A percentile compares a stretch with the other conserved stretches of the same genome.
Evolutionary conservation across 2,888 invertebrate genomes (phyloP).

Genomic region (Hedychridium roseum): DNA sequence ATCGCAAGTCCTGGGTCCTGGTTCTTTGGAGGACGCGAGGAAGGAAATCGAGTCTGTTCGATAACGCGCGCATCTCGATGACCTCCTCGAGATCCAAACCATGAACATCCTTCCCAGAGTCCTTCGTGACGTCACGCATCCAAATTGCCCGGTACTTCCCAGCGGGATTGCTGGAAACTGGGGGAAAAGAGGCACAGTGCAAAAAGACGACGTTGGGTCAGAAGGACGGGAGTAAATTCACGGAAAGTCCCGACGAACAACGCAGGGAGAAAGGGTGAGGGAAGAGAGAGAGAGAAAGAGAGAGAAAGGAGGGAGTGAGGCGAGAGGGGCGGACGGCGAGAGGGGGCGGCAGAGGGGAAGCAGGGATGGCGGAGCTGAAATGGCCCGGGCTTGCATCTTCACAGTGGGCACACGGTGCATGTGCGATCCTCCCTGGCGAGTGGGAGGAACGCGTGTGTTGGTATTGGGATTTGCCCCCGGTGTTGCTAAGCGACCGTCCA

Average conservation of each 20-base stretch:
- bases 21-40: too few relatives aligned
- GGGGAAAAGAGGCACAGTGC: neutral
- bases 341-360: slow-evolving; percentile 18
- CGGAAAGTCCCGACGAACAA: too few relatives aligned
- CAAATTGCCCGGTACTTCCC: too few relatives aligned
- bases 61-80: too few relatives aligned
- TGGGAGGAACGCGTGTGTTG: slow-evolving; percentile 8
- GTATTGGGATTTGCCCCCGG: slow-evolving; percentile 51
- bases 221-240: too few relatives aligned
- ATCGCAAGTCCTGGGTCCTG: too few relatives aligned
- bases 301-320: neutral
- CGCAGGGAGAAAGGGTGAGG: too few relatives aligned
- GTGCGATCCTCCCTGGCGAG: neutral
- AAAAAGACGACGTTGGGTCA: slow-evolving; percentile 3
- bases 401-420: slow-evolving; percentile 13
- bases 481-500: slow-evolving; percentile 48
- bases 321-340: slow-evolving; percentile 7
- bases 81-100: too few relatives aligned
- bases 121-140: too few relatives aligned
- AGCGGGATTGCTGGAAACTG: too few relatives aligned
- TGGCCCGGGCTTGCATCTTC: slow-evolving; percentile 44
- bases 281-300: slow-evolving; percentile 6
- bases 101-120: too few relatives aligned
- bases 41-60: too few relatives aligned
- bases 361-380: slow-evolving; percentile 46